Percentiles rank a stretch among this genome's conserved stretches.
phyloP scores from a whole-genome alignment of 2,113 vertebrate genomes.

The Fulica atra region DNA sequence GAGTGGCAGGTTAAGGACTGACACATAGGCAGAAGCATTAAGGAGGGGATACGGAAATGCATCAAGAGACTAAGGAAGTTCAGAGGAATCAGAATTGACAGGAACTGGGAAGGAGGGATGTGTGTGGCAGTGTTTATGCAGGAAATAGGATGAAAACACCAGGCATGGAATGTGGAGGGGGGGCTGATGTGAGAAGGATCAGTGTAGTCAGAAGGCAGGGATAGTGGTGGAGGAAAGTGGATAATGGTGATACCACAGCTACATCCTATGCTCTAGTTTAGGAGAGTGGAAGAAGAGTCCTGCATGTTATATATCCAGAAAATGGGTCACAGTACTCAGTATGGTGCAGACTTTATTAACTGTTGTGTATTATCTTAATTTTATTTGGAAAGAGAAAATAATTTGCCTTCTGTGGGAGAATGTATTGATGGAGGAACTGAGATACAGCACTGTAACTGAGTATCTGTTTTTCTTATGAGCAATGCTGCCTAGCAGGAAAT shows the following conservation, averaged over 20 bases:
- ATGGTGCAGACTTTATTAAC: not conserved
- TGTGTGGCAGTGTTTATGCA: not conserved
- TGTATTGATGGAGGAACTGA: not conserved
- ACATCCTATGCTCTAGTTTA: not conserved
- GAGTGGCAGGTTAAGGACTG: not conserved
- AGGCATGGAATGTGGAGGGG: not conserved
- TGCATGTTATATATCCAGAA: not conserved
- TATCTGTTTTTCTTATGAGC: not conserved
- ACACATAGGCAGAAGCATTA: not conserved
- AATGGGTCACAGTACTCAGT: not conserved
- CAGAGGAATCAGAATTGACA: not conserved
- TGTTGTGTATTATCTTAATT: not conserved
- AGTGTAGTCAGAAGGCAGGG: not conserved
- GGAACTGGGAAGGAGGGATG: not conserved
- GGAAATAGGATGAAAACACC: not conserved
- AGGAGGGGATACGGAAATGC: not conserved
- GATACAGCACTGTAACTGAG: not conserved
- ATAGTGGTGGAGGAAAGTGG: not conserved
- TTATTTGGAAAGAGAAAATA: not conserved
- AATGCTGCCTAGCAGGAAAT: not conserved
- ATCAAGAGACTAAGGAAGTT: conserved; percentile 3
- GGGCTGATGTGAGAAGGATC: not conserved
- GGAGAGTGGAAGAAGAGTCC: not conserved
- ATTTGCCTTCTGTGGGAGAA: not conserved
- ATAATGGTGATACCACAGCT: not conserved